Conservation (phyloP, 2,797 vertebrate species). For the Hydrocynus forskahlii region DNA sequence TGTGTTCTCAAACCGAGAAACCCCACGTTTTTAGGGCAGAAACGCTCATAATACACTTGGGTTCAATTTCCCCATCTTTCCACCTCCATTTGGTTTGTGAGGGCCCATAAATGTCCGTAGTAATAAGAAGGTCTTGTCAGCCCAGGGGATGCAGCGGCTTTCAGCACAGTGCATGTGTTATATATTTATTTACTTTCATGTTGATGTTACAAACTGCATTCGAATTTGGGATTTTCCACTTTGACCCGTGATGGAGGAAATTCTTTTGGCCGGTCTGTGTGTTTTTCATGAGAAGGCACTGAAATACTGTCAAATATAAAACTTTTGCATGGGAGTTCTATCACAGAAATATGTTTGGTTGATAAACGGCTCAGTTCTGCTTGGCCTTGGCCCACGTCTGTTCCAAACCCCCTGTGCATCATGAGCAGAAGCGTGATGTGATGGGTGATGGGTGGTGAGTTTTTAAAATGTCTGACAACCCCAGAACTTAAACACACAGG, state of each 20-base stretch:
- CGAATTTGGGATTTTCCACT: conserved; percentile 40
- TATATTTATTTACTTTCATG: conserved; percentile 60
- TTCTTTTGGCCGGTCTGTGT: conserved; percentile 19
- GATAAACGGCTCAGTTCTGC: conserved; percentile 55
- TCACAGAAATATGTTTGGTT: conserved; percentile 62
- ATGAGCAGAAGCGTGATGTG: conserved; percentile 36
- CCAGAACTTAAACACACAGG: neutral
- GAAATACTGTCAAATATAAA: conserved; percentile 64
- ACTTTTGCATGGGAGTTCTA: conserved; percentile 53
- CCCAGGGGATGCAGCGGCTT: conserved; percentile 53
- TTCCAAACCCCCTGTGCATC: conserved; percentile 50
- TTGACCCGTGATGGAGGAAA: conserved; percentile 22
- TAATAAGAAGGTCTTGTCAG: conserved; percentile 60
- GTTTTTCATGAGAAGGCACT: conserved; percentile 47
- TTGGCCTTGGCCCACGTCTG: conserved; percentile 64
- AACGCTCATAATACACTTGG: conserved; percentile 59
- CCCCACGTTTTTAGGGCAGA: conserved; percentile 43
- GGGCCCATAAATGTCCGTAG: conserved; percentile 59
- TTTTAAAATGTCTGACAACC: conserved; percentile 44
- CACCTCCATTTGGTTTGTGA: conserved; percentile 45
- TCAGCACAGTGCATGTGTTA: conserved; percentile 60
- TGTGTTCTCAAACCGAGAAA: conserved; percentile 27
- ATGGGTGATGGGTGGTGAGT: conserved; percentile 52
- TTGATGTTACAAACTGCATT: conserved; percentile 56
- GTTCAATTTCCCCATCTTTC: conserved; percentile 49